Conservation (phyloP, 2,888 invertebrate species). For the Ephialtes manifestator region DNA sequence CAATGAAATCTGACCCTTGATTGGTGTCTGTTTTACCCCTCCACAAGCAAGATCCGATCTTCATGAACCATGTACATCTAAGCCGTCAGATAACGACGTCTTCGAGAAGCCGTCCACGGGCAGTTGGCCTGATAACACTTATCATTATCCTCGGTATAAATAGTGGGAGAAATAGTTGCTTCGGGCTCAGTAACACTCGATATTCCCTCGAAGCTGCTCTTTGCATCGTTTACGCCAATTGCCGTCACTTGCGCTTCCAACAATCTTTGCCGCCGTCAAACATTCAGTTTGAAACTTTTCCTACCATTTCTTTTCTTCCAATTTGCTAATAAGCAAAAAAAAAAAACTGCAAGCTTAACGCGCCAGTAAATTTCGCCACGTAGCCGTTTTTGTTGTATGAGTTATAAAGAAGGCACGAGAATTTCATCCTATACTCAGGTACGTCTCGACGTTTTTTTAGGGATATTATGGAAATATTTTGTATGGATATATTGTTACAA, state of each 20-base stretch:
- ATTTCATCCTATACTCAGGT: conserved; percentile 88
- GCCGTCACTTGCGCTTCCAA: background rate
- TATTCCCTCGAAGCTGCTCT: conserved; percentile 60
- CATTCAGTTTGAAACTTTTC: background rate
- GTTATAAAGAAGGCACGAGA: conserved; percentile 88
- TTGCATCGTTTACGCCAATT: background rate
- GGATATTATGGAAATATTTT: background rate
- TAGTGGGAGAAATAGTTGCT: conserved; percentile 80
- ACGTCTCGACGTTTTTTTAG: conserved; percentile 59
- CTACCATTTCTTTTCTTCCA: conserved; percentile 4
- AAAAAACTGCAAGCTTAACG: conserved; percentile 19
- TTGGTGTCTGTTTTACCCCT: conserved; percentile 74
- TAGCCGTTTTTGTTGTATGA: conserved; percentile 76
- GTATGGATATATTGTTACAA: too few species aligned
- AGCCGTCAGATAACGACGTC: conserved; percentile 79
- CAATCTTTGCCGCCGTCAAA: background rate
- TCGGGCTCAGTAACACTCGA: conserved; percentile 79
- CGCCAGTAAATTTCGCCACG: conserved; percentile 38
- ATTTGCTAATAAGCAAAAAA: conserved; percentile 4
- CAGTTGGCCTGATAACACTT: conserved; percentile 82
- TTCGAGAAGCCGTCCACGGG: conserved; percentile 77
- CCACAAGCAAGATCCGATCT: conserved; percentile 69
- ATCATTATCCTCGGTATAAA: conserved; percentile 81
- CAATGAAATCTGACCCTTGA: conserved; percentile 74
- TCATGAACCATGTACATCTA: conserved; percentile 80